Base-by-base conservation (phyloP, 2,797 vertebrate species). In the Astyanax mexicanus region DNA sequence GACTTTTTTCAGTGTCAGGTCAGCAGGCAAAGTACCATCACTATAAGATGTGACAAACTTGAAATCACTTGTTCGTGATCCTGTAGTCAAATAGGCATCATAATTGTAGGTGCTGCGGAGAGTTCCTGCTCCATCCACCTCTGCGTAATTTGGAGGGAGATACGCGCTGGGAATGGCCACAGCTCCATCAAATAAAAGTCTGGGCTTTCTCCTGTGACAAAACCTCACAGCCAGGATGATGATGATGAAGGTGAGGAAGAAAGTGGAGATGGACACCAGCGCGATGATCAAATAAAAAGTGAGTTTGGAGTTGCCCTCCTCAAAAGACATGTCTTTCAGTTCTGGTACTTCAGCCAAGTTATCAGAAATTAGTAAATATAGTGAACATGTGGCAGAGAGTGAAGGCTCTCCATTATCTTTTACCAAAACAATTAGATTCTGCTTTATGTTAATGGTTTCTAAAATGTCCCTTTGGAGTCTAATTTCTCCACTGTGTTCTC, bases 251-350 rank as follows among this genome's bases (percentile, higher is more conserved):
- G 82, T 77, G 5, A 85, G 23, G 52, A 86, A 87, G 27, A 87
- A 83, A 13, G 44, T 66, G 23, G 90, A 89, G 25, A 91, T 86
- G 0, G 57, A 44, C 0, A 88, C 84, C 47, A 90, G 83, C 0
- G 88, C 84, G 40, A 92, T 83, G 12, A 90, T 88, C 11, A 92
- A 74, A 69, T 90, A 89, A 37, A 88, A 68, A 0, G 87, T 90
- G 19, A 92, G 76, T 32, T 77, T 85, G 0, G 85, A 85, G 38
- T 69, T 74, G 21, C 17, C 79, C 13, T 82, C 77, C 2, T 79
- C 72, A 17, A 51, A 35, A 70, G 80, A 51, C 23, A 74, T 38
- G 61, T 84, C 78, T 51, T 82, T 82, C 2, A 81, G 42, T 64
- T 80, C 75, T 8, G 75, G 78, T 7, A 84, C 74, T 58, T 82